Base-by-base conservation (phyloP, 1,140 invertebrate species). In the Heliconius melpomene region DNA sequence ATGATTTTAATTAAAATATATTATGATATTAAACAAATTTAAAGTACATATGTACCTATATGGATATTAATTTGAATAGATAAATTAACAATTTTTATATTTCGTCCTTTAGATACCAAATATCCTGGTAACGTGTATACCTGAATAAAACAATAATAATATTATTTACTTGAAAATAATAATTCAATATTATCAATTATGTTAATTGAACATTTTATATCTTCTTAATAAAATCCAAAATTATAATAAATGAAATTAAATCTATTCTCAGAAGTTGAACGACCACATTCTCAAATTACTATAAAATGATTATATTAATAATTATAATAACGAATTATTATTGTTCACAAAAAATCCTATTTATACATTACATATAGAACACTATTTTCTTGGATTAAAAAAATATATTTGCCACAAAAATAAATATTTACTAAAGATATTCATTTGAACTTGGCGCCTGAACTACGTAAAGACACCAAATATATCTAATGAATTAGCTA, bases 381-480 rank as follows among this genome's bases (percentile, higher is more conserved):
- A n/a, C n/a, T 75, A 75, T 75, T 75, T 75, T 77, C 7, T 50
- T 77, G 77, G 52, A 81, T 60, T 75, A 46, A 38, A 74, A 79
- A 23, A 75, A 72, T 36, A 75, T 78, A 72, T 81, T 81, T 81
- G 71, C 71, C 52, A 81, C 66, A 46, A 74, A 36, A n/a, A n/a
- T n/a, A 66, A 77, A 23, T 77, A 57, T 70, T 78, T 36, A 32
- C 36, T 40, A 60, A 36, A 70, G 20, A 75, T 78, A 79, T 79
- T 79, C 38, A 72, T 29, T 80, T 78, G 23, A 87, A 85, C 88
- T 90, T 89, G 90, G 90, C 90, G 89, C 86, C 80, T 91, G 90
- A 91, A 91, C 91, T 91, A 90, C 89, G 80, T 79, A 80, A 86
- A 85, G 79, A 92, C 91, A 94, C 91, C 91, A 93, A 46, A 92